Evolutionary conservation across 2,113 vertebrate species (phyloP).

Genomic region (Sporophila hypoxantha): DNA sequence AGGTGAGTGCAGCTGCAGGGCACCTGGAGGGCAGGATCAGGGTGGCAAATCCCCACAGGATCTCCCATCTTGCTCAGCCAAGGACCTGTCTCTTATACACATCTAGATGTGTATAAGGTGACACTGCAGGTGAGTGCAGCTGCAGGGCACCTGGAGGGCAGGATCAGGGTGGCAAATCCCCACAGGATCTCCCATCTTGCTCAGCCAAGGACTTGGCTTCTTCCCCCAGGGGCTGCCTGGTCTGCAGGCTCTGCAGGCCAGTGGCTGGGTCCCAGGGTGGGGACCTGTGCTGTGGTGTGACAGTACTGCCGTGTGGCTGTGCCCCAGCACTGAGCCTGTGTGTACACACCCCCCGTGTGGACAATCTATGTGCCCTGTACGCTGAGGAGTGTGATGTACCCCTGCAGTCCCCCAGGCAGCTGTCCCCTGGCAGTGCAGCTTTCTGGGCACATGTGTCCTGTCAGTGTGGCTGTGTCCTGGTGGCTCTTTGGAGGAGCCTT

Average conservation of each 20-base stretch:
- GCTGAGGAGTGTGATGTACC: background rate
- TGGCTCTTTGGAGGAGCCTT: background rate
- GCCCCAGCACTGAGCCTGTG: background rate
- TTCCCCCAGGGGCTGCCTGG: rapidly evolving
- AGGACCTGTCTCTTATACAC: too few relatives aligned
- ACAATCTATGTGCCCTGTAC: background rate
- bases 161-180: background rate
- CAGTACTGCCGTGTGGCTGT: background rate
- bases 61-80: background rate
- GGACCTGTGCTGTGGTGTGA: background rate
- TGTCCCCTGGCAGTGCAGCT: background rate
- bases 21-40: background rate
- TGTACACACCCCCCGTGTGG: too few relatives aligned
- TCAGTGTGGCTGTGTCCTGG: background rate
- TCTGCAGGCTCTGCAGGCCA: background rate
- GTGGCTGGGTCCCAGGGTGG: background rate
- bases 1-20: background rate
- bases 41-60: background rate
- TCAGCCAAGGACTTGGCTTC: background rate
- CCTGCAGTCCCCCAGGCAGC: background rate
- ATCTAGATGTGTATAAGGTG: too few relatives aligned
- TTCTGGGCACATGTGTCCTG: background rate
- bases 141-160: rapidly evolving
- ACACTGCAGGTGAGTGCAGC: background rate
- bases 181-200: background rate